Evolutionary conservation across 2,113 vertebrate genomes (phyloP).

Genomic region (Gymnarchus niloticus): DNA sequence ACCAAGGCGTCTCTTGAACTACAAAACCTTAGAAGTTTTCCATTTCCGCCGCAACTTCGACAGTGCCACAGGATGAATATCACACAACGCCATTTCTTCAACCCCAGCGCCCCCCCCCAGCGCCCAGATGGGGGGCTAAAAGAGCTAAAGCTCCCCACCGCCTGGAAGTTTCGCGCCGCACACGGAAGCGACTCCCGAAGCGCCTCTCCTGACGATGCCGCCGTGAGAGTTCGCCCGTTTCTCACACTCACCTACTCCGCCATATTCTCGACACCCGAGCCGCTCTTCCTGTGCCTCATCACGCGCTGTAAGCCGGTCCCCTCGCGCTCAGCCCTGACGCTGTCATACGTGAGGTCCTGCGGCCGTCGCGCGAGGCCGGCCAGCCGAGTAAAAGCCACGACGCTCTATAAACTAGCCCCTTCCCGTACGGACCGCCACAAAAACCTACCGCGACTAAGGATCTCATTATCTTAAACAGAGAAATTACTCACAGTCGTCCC

Average conservation of each 20-base stretch:
- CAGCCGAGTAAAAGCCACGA: not conserved
- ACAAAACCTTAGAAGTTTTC: slow-evolving; percentile 28
- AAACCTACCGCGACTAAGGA: not conserved
- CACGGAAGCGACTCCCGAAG: slow-evolving; percentile 5
- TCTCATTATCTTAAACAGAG: not conserved
- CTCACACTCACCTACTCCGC: slow-evolving; percentile 17
- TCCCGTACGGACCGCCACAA: not conserved
- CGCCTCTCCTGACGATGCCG: not conserved
- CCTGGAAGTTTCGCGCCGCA: slow-evolving; percentile 4
- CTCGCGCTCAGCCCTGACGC: not conserved
- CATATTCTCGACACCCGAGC: slow-evolving; percentile 28
- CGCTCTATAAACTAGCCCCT: not conserved
- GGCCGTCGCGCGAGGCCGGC: not conserved
- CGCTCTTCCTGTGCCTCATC: slow-evolving; percentile 26
- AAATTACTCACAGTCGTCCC: slow-evolving; percentile 23
- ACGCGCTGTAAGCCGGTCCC: slow-evolving; percentile 24
- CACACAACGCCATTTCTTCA: slow-evolving; percentile 21
- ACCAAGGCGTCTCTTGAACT: not conserved
- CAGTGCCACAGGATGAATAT: slow-evolving; percentile 8
- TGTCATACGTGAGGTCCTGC: not conserved
- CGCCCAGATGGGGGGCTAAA: not conserved
- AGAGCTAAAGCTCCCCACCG: not conserved
- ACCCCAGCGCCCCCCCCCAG: not conserved
- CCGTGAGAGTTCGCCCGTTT: not conserved
- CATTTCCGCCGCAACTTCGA: slow-evolving; percentile 30